phyloP scores from a whole-genome alignment of 2,888 invertebrate genomes.

The Limnephilus marmoratus region DNA sequence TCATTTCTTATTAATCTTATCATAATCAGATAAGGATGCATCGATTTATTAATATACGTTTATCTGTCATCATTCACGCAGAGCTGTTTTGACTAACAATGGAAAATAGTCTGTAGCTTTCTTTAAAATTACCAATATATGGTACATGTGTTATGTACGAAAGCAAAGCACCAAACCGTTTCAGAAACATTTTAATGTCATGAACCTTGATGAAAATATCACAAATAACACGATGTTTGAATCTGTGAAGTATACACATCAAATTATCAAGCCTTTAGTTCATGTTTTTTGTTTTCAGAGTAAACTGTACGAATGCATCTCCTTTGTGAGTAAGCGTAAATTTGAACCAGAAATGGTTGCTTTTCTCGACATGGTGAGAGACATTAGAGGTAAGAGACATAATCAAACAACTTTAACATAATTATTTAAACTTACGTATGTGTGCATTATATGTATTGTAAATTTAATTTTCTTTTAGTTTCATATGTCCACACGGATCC shows the following conservation, averaged over 20 bases:
- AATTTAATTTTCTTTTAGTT: conserved; percentile 10
- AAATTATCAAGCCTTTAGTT: neutral
- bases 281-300: conserved; percentile 71
- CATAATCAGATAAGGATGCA: neutral
- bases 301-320: conserved; percentile 85
- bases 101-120: neutral
- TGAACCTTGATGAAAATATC: neutral
- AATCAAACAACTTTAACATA: neutral
- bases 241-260: neutral
- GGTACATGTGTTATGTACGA: no score
- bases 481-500: conserved; percentile 85
- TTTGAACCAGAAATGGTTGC: conserved; percentile 88
- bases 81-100: neutral
- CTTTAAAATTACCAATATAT: neutral
- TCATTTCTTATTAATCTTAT: neutral
- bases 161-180: neutral
- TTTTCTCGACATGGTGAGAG: conserved; percentile 89
- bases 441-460: neutral
- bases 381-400: conserved; percentile 83
- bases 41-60: no score
- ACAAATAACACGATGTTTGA: neutral
- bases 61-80: neutral
- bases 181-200: neutral
- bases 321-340: conserved; percentile 80
- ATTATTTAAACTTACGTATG: neutral